Conservation (phyloP, 2,888 invertebrate genomes). For the Alentia gelatinosa region DNA sequence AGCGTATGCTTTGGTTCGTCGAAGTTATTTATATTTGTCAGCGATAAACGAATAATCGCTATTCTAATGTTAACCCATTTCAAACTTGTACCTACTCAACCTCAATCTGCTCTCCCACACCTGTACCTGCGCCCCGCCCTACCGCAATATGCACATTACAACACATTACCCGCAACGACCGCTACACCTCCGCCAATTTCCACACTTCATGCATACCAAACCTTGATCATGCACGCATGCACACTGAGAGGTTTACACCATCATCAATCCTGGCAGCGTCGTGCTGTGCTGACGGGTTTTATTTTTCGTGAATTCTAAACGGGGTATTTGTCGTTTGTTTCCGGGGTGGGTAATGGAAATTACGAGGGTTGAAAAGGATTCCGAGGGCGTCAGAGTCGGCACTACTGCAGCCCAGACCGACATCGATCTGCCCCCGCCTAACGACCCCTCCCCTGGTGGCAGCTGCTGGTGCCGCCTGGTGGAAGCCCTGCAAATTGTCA, state of each 20-base stretch:
- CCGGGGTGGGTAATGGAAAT: not conserved
- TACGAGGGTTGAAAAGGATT: not conserved
- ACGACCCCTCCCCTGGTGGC: not conserved
- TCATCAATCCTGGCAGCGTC: not conserved
- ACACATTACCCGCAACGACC: too few species aligned
- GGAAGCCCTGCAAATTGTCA: not conserved
- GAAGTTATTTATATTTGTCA: too few species aligned
- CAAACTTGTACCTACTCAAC: too few species aligned
- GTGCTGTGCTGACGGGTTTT: not conserved
- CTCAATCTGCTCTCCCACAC: too few species aligned
- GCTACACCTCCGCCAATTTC: too few species aligned
- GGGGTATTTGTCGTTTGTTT: not conserved
- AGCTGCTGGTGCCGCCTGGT: not conserved
- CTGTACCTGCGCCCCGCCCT: too few species aligned
- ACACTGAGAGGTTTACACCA: not conserved
- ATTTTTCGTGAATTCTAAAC: not conserved
- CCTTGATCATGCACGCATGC: conserved; percentile 1
- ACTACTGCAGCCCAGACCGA: not conserved
- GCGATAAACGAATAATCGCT: too few species aligned
- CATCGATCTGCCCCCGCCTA: not conserved
- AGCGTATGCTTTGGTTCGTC: too few species aligned
- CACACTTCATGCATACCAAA: too few species aligned
- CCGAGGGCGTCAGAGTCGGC: not conserved
- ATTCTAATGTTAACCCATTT: too few species aligned
- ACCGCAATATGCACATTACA: too few species aligned